phyloP scores from a whole-genome alignment of 2,113 vertebrate species.

The Martes martes region DNA sequence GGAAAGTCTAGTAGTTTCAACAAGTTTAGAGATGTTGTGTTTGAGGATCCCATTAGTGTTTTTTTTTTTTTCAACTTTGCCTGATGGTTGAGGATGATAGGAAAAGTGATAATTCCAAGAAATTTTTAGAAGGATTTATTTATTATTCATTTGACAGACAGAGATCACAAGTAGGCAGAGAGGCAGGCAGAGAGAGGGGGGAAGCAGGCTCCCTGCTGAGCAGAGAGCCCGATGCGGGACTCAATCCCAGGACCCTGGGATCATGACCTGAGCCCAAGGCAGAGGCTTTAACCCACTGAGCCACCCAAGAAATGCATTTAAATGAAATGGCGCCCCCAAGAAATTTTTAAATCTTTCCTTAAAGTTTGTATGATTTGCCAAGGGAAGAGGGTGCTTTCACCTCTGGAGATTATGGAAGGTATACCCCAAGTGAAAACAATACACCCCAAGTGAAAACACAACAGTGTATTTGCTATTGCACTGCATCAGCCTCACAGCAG shows the following conservation, averaged over 20 bases:
- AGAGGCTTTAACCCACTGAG: no score
- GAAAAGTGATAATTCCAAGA: not conserved
- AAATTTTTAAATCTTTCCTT: not conserved
- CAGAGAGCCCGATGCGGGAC: no score
- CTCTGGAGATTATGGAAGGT: not conserved
- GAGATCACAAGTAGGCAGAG: no score
- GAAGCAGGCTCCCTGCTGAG: no score
- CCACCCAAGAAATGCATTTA: no score
- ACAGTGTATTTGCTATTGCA: not conserved
- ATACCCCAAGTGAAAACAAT: not conserved
- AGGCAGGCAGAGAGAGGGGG: no score
- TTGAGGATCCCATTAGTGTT: not conserved
- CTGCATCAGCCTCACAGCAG: not conserved
- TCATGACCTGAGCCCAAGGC: no score
- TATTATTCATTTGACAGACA: no score
- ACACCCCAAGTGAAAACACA: not conserved
- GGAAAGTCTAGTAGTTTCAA: not conserved
- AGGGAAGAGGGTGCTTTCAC: not conserved
- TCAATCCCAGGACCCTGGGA: no score
- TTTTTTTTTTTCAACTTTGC: not conserved
- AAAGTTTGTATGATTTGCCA: not conserved
- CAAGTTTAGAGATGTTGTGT: not conserved
- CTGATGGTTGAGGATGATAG: not conserved
- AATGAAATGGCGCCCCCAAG: not conserved
- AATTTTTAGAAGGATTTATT: not conserved